Evolutionary conservation across 2,888 invertebrate species (phyloP).

Genomic region (Ophion slaviceki): DNA sequence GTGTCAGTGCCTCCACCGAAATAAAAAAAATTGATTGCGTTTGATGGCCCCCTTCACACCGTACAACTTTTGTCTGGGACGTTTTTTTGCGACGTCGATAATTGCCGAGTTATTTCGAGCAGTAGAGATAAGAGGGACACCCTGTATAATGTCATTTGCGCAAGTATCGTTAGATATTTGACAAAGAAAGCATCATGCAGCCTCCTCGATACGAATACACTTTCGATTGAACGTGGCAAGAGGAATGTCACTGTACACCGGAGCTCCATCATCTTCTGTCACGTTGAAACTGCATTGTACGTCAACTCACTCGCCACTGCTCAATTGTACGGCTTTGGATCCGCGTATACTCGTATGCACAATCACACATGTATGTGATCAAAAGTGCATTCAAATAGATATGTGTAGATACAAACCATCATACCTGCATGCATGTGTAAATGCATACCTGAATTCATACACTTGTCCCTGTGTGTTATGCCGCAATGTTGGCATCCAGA

Average conservation of each 20-base stretch:
- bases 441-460: background rate
- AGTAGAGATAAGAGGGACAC: too few relatives aligned
- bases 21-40: too few relatives aligned
- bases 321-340: conserved; percentile 49
- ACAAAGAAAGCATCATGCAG: conserved; percentile 21
- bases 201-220: conserved; percentile 47
- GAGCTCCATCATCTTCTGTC: conserved; percentile 41
- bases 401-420: background rate
- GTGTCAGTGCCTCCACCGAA: too few relatives aligned
- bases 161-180: background rate
- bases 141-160: background rate
- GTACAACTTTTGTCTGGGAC: too few relatives aligned
- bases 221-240: conserved; percentile 34
- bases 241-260: conserved; percentile 30
- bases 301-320: conserved; percentile 44
- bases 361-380: background rate
- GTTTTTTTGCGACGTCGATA: too few relatives aligned
- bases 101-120: too few relatives aligned
- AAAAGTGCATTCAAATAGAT: background rate
- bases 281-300: conserved; percentile 55
- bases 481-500: conserved; percentile 29
- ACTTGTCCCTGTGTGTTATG: conserved; percentile 17
- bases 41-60: too few relatives aligned
- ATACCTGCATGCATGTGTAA: background rate
- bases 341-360: background rate